Evolutionary conservation across 2,113 vertebrate species (phyloP).

Genomic region (Sus scrofa): DNA sequence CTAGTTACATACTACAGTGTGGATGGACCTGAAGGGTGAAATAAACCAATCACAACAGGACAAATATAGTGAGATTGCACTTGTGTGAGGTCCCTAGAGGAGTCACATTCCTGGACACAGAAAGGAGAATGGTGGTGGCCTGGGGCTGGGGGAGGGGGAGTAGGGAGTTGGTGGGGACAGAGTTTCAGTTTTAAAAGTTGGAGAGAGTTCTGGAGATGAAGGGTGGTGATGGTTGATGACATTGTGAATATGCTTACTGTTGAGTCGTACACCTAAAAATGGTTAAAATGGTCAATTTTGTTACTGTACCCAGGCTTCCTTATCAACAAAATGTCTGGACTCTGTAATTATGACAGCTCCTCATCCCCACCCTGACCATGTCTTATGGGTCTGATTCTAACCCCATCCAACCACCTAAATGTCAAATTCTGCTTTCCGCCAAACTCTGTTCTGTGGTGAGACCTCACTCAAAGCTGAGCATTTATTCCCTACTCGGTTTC

Average conservation of each 20-base stretch:
- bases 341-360: not conserved
- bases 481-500: not conserved
- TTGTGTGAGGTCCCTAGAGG: accelerated
- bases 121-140: not conserved
- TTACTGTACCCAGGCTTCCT: not conserved
- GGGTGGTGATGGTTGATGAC: accelerated
- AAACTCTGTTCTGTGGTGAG: not conserved
- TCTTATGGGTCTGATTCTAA: not conserved
- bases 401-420: accelerated
- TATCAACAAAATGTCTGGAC: not conserved
- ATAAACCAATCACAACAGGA: not conserved
- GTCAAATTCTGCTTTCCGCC: too few species aligned
- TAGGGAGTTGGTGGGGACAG: accelerated
- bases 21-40: not conserved
- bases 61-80: too few species aligned
- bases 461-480: not conserved
- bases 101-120: not conserved
- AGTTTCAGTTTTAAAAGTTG: not conserved
- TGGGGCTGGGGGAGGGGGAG: accelerated
- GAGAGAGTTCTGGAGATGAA: not conserved
- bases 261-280: accelerated
- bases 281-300: not conserved
- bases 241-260: accelerated
- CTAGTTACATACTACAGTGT: too few species aligned
- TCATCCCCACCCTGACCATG: too few species aligned